Conservation (phyloP, 53 echinoderm and acorn worm genomes). For the Astropecten irregularis region DNA sequence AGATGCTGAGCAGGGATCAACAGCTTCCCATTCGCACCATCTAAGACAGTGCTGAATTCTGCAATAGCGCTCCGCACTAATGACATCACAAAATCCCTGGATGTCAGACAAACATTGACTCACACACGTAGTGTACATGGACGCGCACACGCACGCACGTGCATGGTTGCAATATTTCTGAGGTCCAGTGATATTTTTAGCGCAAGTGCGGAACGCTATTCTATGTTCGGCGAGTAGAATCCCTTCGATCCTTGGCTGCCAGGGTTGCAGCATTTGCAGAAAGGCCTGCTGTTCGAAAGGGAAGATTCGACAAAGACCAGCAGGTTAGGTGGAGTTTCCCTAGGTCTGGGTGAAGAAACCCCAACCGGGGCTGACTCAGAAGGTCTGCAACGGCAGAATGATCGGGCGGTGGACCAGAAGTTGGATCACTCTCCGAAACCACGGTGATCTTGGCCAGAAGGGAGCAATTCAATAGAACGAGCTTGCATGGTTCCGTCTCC, state of each 20-base stretch:
- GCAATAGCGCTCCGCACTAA: no score
- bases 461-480: slow-evolving; percentile 13
- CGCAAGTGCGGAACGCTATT: no score
- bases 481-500: background rate
- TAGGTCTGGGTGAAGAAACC: slow-evolving; percentile 6
- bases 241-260: background rate
- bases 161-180: no score
- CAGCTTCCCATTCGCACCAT: background rate
- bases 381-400: background rate
- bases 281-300: slow-evolving; percentile 6
- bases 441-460: slow-evolving; percentile 6
- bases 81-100: no score
- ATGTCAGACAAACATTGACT: no score
- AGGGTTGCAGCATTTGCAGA: slow-evolving; percentile 9
- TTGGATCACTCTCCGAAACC: background rate
- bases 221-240: slow-evolving; percentile 27
- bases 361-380: background rate
- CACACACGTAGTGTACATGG: no score
- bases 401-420: background rate
- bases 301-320: background rate
- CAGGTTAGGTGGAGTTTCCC: slow-evolving; percentile 20
- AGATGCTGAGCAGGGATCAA: background rate
- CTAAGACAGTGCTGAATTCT: background rate
- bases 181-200: no score
- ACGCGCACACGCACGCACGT: no score